Evolutionary conservation across 2,113 vertebrate species (phyloP).

Genomic region (Cyanistes caeruleus): DNA sequence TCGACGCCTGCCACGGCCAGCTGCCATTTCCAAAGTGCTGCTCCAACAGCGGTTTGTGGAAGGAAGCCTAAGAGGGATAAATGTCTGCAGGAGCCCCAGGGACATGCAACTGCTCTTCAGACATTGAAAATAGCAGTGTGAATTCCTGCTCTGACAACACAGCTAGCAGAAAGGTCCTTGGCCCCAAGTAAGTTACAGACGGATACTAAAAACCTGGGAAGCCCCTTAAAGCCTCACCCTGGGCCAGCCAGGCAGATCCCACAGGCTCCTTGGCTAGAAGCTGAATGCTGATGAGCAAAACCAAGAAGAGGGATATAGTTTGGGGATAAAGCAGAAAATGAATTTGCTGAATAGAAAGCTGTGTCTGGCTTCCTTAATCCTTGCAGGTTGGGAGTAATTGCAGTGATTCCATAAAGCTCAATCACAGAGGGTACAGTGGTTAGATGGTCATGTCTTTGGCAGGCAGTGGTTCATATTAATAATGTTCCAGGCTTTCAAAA

Average conservation of each 20-base stretch:
- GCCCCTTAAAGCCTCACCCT: neutral
- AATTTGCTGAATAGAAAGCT: neutral
- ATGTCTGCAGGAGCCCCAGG: neutral
- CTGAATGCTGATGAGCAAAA: neutral
- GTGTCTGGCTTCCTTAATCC: neutral
- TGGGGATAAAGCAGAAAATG: neutral
- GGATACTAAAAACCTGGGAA: neutral
- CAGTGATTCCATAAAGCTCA: neutral
- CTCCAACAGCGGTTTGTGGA: neutral
- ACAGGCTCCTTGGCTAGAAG: neutral
- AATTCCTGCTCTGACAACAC: neutral
- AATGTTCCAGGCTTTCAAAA: conserved; percentile 43
- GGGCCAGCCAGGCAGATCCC: neutral
- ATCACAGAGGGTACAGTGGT: neutral
- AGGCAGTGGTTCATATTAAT: conserved; percentile 48
- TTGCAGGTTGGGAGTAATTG: neutral
- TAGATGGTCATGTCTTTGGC: conserved; percentile 25
- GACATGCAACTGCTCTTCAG: neutral
- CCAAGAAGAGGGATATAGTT: neutral
- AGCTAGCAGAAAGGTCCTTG: neutral
- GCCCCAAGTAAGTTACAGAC: neutral
- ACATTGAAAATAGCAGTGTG: neutral
- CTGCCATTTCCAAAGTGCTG: neutral
- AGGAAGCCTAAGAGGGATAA: conserved; percentile 10
- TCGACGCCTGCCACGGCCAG: neutral